Evolutionary conservation across 2,113 vertebrate genomes (phyloP).

Genomic region (Rutilus rutilus): DNA sequence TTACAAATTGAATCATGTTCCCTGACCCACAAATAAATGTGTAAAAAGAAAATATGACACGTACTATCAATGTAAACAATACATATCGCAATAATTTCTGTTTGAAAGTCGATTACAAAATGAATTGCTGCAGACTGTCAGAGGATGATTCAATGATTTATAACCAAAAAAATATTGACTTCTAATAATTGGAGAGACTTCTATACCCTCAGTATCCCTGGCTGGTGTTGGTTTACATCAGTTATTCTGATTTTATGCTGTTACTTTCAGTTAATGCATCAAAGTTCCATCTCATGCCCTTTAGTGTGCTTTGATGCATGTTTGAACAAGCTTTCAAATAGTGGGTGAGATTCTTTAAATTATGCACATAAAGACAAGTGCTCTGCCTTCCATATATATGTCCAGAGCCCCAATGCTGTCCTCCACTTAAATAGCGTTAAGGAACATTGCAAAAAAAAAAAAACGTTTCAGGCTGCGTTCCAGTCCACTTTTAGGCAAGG

Average conservation of each 20-base stretch:
- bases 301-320: constrained; percentile 37
- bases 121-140: background rate
- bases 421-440: constrained; percentile 1
- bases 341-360: constrained; percentile 11
- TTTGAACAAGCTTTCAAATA: constrained; percentile 54
- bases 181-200: background rate
- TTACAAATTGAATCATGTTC: background rate
- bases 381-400: background rate
- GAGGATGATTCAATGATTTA: no score
- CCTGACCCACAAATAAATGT: background rate
- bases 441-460: constrained; percentile 10
- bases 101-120: background rate
- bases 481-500: no score
- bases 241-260: background rate
- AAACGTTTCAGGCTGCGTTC: no score
- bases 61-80: background rate
- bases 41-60: background rate
- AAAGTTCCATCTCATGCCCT: constrained; percentile 16
- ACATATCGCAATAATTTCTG: background rate
- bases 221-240: background rate
- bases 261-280: background rate
- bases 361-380: background rate
- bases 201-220: background rate
- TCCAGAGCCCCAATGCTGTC: background rate
- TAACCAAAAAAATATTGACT: no score